These are phyloP conservation scores for Heliconius hortense DNA, from an alignment of 2,888 invertebrate genomes.

Conservation along the genomic window DNA sequence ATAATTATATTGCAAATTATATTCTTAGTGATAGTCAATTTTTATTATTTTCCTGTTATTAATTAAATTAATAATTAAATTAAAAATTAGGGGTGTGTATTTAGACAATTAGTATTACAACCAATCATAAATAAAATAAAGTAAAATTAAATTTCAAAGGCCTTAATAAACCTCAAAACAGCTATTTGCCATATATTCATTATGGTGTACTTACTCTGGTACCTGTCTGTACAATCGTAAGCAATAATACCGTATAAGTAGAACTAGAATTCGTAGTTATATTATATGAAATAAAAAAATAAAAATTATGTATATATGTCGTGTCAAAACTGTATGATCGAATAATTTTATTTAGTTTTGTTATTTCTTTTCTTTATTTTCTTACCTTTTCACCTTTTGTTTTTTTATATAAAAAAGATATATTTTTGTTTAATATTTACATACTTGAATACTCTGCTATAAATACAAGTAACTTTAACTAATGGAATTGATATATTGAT, in stretches of 20 bases:
- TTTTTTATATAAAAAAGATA: no score
- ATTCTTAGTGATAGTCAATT: no score
- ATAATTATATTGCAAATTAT: no score
- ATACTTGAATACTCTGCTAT: not conserved
- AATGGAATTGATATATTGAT: constrained; percentile 17
- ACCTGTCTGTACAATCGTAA: constrained; percentile 21
- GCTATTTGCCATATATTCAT: constrained; percentile 2
- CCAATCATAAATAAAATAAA: not conserved
- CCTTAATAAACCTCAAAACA: constrained; percentile 2
- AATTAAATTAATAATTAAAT: no score
- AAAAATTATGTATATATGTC: not conserved
- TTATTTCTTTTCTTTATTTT: not conserved
- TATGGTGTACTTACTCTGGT: constrained; percentile 18
- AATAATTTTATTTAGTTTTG: not conserved
- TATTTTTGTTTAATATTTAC: no score
- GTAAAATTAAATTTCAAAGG: not conserved
- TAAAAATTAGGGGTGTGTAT: no score
- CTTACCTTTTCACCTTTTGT: not conserved
- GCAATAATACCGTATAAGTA: constrained; percentile 15
- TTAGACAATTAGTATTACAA: no score
- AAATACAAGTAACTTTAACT: constrained; percentile 12
- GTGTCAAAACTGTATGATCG: not conserved
- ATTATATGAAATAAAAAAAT: not conserved
- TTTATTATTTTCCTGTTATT: not conserved
- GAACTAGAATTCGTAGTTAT: not conserved